A percentile compares a stretch with the other conserved stretches of the same genome.
phyloP scores from a whole-genome alignment of 2,888 invertebrate genomes.

The Blastobasis lacticolella region DNA sequence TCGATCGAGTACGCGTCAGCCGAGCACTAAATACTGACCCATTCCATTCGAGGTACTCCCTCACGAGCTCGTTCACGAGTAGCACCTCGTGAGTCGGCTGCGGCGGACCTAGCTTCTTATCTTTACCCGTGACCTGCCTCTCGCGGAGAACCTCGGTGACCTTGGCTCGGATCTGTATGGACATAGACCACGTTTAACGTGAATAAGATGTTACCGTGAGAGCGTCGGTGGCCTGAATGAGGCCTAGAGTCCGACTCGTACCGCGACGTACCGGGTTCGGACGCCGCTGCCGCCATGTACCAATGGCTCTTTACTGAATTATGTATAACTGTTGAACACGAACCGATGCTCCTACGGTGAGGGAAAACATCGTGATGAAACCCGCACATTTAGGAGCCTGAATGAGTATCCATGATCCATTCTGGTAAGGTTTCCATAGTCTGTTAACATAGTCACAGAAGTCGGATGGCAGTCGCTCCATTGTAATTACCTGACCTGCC shows the following conservation, averaged over 20 bases:
- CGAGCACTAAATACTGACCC: slow-evolving; percentile 32
- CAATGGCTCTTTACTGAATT: background rate
- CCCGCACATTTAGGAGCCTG: no score
- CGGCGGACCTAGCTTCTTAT: slow-evolving; percentile 29
- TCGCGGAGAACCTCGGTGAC: slow-evolving; percentile 52
- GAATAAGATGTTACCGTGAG: background rate
- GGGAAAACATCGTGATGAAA: no score
- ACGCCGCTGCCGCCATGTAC: background rate
- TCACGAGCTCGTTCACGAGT: slow-evolving; percentile 77
- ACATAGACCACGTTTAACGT: background rate
- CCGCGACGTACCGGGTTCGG: background rate
- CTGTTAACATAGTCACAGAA: no score
- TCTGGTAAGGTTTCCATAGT: no score
- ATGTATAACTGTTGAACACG: background rate
- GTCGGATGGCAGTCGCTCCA: no score
- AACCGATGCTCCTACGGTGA: background rate
- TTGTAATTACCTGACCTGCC: no score
- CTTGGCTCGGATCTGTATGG: slow-evolving; percentile 49
- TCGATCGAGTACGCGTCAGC: background rate
- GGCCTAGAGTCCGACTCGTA: background rate
- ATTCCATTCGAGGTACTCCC: slow-evolving; percentile 81
- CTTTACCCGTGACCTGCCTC: slow-evolving; percentile 28
- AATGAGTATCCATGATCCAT: no score
- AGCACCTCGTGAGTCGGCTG: slow-evolving; percentile 45
- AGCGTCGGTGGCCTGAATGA: background rate